phyloP scores from a whole-genome alignment of 2,797 vertebrate genomes.

The Acomys russatus region DNA sequence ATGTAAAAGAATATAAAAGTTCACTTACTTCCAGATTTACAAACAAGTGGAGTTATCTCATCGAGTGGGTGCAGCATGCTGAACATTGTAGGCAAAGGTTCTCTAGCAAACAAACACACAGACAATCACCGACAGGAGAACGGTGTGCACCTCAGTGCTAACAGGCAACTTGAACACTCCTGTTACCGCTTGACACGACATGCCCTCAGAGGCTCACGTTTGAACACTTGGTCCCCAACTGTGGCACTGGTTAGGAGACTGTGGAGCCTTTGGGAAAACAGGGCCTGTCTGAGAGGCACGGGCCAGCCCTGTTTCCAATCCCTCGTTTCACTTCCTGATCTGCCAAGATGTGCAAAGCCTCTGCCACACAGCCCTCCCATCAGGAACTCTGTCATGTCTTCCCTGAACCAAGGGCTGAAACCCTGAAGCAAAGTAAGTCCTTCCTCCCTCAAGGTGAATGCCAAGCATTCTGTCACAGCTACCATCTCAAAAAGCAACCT shows the following conservation, averaged over 20 bases:
- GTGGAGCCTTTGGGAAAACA: background rate
- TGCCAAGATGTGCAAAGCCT: background rate
- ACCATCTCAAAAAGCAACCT: constrained; percentile 6
- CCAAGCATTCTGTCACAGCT: background rate
- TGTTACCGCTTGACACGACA: background rate
- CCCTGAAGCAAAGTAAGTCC: background rate
- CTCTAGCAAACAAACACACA: constrained; percentile 88
- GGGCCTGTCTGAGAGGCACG: background rate
- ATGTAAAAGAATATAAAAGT: constrained; percentile 54
- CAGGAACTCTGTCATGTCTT: background rate
- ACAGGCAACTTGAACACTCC: constrained; percentile 13
- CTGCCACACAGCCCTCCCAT: background rate
- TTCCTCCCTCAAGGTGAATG: background rate
- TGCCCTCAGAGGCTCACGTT: background rate
- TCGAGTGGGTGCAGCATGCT: constrained; percentile 98
- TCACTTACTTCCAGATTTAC: constrained; percentile 93
- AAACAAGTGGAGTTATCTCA: constrained; percentile 97
- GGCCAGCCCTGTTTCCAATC: background rate
- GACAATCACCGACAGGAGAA: constrained; percentile 19
- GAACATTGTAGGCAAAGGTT: constrained; percentile 96
- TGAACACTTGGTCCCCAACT: background rate
- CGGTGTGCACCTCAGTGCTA: background rate
- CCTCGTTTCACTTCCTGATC: background rate
- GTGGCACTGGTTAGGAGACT: too few species aligned
- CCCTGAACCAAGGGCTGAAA: background rate